phyloP scores from a whole-genome alignment of 2,888 invertebrate genomes.

The Podabrus alpinus region DNA sequence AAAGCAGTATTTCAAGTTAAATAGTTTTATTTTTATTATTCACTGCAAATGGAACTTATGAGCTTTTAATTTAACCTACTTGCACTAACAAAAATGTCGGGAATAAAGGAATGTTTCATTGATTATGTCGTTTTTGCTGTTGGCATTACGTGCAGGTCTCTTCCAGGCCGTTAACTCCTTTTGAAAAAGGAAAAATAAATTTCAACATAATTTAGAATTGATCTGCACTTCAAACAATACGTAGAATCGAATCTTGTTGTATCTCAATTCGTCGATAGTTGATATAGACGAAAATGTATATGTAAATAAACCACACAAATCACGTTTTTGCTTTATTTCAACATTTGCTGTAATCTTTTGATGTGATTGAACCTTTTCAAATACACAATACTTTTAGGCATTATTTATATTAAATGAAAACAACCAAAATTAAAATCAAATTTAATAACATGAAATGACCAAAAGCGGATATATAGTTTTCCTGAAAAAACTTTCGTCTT shows the following conservation, averaged over 20 bases:
- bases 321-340: not conserved
- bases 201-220: conserved; percentile 12
- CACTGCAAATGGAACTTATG: not conserved
- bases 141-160: conserved; percentile 12
- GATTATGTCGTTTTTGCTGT: conserved; percentile 11
- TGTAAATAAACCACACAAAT: conserved; percentile 1
- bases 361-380: not conserved
- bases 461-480: too few species aligned
- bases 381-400: not conserved
- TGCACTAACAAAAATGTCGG: not conserved
- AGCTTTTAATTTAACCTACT: not conserved
- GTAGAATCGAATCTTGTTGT: conserved; percentile 3
- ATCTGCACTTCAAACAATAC: conserved; percentile 19
- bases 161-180: conserved; percentile 16
- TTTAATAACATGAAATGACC: not conserved
- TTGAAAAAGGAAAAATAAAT: conserved; percentile 13
- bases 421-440: not conserved
- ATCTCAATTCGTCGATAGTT: not conserved
- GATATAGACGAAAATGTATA: not conserved
- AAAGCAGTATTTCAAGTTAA: not conserved
- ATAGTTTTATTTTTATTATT: not conserved
- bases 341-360: not conserved
- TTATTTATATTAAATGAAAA: not conserved
- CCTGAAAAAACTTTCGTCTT: not conserved
- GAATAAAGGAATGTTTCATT: not conserved